phyloP scores from a whole-genome alignment of 1,140 invertebrate species.

The Eriosoma lanigerum region DNA sequence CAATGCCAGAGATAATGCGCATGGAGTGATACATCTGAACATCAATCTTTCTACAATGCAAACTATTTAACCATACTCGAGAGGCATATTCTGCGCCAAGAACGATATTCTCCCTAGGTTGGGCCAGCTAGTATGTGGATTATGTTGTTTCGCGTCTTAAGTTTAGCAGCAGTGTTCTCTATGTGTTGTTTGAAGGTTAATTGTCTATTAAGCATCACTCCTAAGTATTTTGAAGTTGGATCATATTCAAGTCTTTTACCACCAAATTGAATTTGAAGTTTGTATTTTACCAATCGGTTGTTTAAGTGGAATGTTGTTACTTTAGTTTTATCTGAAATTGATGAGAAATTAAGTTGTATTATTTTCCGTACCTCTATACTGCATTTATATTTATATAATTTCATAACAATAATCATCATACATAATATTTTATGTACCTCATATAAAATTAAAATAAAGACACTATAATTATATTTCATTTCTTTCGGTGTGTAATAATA shows the following conservation, averaged over 20 bases:
- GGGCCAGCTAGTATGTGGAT: constrained; percentile 28
- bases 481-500: too few relatives aligned
- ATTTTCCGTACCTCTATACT: too few relatives aligned
- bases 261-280: neutral
- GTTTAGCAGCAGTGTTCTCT: constrained; percentile 3
- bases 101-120: constrained; percentile 41
- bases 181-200: too few relatives aligned
- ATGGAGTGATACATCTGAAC: constrained; percentile 30
- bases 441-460: too few relatives aligned
- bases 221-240: neutral
- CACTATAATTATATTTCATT: too few relatives aligned
- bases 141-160: constrained; percentile 48
- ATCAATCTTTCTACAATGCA: constrained; percentile 28
- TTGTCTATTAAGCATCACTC: too few relatives aligned
- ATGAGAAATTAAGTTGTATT: too few relatives aligned
- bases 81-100: constrained; percentile 45
- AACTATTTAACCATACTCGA: constrained; percentile 43
- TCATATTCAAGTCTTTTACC: neutral
- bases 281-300: constrained; percentile 54
- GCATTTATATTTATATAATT: too few relatives aligned
- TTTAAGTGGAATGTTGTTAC: constrained; percentile 49
- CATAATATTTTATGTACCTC: too few relatives aligned
- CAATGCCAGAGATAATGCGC: constrained; percentile 26
- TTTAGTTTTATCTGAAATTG: constrained; percentile 38
- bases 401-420: too few relatives aligned